Conservation (phyloP, 2,797 vertebrate species). For the Tinamus major region DNA sequence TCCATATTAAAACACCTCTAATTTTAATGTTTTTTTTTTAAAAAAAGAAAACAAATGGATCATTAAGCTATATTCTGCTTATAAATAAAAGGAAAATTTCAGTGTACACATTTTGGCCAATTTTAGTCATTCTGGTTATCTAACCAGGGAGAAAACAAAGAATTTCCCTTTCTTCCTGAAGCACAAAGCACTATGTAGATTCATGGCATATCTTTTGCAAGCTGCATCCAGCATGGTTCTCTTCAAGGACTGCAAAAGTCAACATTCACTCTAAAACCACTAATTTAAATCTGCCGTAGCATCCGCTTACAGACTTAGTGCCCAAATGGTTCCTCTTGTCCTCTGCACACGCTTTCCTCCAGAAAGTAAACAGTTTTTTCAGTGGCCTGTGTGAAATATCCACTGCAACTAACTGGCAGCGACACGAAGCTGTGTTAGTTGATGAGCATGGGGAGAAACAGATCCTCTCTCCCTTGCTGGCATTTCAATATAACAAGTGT, state of each 20-base stretch:
- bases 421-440: background rate
- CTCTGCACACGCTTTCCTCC: background rate
- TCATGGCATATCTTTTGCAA: background rate
- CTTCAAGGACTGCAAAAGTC: background rate
- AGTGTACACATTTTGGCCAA: background rate
- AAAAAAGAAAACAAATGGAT: background rate
- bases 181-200: background rate
- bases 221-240: background rate
- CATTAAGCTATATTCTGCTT: background rate
- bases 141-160: background rate
- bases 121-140: background rate
- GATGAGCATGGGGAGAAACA: background rate
- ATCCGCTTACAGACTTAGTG: background rate
- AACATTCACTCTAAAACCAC: background rate
- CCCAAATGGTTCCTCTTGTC: background rate
- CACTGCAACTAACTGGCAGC: background rate
- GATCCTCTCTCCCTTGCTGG: background rate
- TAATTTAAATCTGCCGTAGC: background rate
- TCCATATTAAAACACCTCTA: background rate
- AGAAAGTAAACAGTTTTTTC: background rate
- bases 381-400: background rate
- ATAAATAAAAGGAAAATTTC: background rate
- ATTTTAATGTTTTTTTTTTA: no score
- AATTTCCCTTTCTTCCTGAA: background rate
- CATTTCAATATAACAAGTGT: background rate